A percentile compares a stretch with the other conserved stretches of the same genome.
phyloP scores from a whole-genome alignment of 2,888 invertebrate species.

The Pristionchus maxplancki region DNA sequence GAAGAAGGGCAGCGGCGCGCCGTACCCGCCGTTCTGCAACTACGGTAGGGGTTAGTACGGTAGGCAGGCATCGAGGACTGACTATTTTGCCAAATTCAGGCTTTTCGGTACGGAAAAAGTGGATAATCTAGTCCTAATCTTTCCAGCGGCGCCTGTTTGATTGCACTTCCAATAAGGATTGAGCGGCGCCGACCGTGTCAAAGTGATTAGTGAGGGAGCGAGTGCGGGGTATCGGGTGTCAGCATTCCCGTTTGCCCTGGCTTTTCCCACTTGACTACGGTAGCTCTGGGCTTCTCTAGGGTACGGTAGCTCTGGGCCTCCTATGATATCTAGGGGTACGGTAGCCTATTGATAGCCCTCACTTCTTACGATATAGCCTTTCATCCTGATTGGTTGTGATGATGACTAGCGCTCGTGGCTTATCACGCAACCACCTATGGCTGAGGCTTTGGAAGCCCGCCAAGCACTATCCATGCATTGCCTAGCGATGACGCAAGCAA shows the following conservation, averaged over 20 bases:
- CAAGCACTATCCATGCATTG: neutral
- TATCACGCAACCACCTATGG: neutral
- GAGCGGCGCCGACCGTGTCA: slow-evolving; percentile 19
- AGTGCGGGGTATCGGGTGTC: slow-evolving; percentile 12
- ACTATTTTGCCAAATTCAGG: neutral
- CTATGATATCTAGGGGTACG: too few species aligned
- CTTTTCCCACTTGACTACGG: neutral
- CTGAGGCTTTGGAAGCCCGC: neutral
- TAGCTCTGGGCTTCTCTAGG: neutral
- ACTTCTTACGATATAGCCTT: neutral
- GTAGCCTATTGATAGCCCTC: too few species aligned
- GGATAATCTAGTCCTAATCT: slow-evolving; percentile 24
- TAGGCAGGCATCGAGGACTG: neutral
- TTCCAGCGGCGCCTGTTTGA: slow-evolving; percentile 5
- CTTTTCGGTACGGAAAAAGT: neutral
- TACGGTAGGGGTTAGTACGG: neutral
- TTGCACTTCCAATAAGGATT: slow-evolving; percentile 36
- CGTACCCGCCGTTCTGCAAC: slow-evolving; percentile 58
- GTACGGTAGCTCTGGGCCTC: too few species aligned
- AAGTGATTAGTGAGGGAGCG: neutral
- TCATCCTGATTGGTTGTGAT: neutral
- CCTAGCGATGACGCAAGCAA: neutral
- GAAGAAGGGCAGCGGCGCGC: slow-evolving; percentile 61
- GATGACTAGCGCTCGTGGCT: neutral
- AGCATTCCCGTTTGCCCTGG: neutral